Percentiles rank a stretch among this genome's conserved stretches.
These are phyloP conservation scores for Lepilemur septentrionalis DNA, from an alignment of 2,797 vertebrate species.

Conservation along the genomic window DNA sequence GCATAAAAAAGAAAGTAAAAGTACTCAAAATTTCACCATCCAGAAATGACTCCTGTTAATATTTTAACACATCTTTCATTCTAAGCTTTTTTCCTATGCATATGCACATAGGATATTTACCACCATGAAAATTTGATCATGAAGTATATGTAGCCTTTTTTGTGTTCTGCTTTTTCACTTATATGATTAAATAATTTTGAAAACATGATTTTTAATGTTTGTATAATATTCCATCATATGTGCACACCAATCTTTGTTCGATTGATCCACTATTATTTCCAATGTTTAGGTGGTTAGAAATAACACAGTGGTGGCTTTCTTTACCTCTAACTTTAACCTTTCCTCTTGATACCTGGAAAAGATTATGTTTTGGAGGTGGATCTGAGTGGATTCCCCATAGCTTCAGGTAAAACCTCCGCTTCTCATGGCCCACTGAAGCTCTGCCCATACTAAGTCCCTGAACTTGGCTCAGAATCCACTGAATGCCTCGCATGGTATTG, in stretches of 20 bases:
- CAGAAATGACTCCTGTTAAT: constrained; percentile 13
- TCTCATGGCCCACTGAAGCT: background rate
- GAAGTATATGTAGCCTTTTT: background rate
- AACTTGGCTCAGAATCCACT: background rate
- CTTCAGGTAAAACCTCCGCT: background rate
- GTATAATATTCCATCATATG: background rate
- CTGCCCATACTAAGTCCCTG: background rate
- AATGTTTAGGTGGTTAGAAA: background rate
- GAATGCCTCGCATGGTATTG: background rate
- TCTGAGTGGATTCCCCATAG: background rate
- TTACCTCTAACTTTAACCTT: background rate
- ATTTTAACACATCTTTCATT: constrained; percentile 10
- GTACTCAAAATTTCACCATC: background rate
- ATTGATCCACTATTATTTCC: background rate
- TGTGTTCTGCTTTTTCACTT: constrained; percentile 2
- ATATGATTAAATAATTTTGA: background rate
- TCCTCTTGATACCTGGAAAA: background rate
- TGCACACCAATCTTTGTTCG: background rate
- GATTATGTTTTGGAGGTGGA: background rate
- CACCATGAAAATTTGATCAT: background rate
- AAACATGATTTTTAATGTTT: constrained; percentile 3
- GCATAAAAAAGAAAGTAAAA: background rate
- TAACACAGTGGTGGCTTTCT: background rate
- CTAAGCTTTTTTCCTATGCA: background rate
- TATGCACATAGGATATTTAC: background rate